phyloP scores from a whole-genome alignment of 2,113 vertebrate species.

The human (Homo sapiens) region DNA sequence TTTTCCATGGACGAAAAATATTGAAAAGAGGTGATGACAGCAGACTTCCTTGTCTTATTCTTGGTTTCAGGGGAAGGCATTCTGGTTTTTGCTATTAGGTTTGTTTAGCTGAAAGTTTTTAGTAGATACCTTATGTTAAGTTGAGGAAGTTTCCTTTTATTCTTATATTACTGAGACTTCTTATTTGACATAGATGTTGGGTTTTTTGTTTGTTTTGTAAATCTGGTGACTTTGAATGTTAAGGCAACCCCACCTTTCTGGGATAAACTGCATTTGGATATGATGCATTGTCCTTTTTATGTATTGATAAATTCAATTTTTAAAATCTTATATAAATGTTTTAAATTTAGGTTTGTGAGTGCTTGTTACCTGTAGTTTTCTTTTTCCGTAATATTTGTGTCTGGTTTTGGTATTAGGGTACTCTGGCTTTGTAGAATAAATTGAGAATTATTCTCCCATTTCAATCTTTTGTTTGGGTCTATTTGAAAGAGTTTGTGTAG shows the following conservation, averaged over 20 bases:
- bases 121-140: not conserved
- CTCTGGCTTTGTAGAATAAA: too few species aligned
- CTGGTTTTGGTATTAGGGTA: too few species aligned
- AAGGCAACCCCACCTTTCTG: too few species aligned
- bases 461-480: too few species aligned
- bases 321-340: not conserved
- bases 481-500: too few species aligned
- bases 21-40: not conserved
- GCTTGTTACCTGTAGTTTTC: not conserved
- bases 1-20: not conserved
- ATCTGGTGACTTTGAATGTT: not conserved
- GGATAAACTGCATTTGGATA: too few species aligned
- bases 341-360: not conserved
- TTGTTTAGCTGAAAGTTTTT: not conserved
- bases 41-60: not conserved
- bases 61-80: too few species aligned
- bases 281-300: too few species aligned
- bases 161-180: too few species aligned
- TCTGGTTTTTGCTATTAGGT: too few species aligned
- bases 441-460: too few species aligned
- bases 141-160: too few species aligned
- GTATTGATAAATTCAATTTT: not conserved
- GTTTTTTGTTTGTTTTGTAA: not conserved
- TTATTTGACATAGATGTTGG: not conserved
- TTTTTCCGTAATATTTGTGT: not conserved